Percentiles rank a stretch among this genome's conserved stretches.
Evolutionary conservation across 2,113 vertebrate genomes (phyloP).

Genomic region (Percina caprodes): DNA sequence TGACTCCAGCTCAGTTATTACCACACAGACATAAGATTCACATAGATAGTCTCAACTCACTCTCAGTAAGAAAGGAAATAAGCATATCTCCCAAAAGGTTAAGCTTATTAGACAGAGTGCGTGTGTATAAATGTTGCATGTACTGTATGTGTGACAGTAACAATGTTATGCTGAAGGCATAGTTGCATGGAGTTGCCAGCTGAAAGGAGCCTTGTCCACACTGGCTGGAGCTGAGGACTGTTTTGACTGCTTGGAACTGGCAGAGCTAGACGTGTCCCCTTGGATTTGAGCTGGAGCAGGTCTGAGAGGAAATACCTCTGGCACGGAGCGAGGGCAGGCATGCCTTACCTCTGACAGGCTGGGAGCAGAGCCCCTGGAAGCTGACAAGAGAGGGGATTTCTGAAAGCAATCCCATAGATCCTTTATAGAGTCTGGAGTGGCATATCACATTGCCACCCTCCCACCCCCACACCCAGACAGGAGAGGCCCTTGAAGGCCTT

Average conservation of each 20-base stretch:
- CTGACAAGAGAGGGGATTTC: slow-evolving; percentile 32
- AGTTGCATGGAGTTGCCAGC: not conserved
- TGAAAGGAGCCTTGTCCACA: slow-evolving; percentile 16
- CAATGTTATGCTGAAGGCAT: not conserved
- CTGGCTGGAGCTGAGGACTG: not conserved
- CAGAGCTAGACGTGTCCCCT: slow-evolving; percentile 16
- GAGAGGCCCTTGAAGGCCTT: slow-evolving; percentile 48
- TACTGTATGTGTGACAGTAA: too few relatives aligned
- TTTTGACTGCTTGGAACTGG: slow-evolving; percentile 27
- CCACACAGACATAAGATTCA: too few relatives aligned
- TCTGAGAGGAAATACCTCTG: slow-evolving; percentile 52
- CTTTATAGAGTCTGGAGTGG: slow-evolving; percentile 18
- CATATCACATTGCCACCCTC: slow-evolving; percentile 34
- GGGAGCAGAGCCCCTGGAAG: slow-evolving; percentile 16
- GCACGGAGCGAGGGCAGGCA: slow-evolving; percentile 21
- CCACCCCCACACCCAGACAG: slow-evolving; percentile 37
- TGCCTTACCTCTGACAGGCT: slow-evolving; percentile 34
- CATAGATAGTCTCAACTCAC: too few relatives aligned
- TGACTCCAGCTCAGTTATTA: too few relatives aligned
- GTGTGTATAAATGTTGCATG: too few relatives aligned
- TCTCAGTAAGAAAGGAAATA: too few relatives aligned
- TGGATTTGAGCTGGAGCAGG: slow-evolving; percentile 26
- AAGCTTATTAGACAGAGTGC: too few relatives aligned
- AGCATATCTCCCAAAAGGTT: too few relatives aligned
- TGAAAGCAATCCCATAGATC: slow-evolving; percentile 21